Evolutionary conservation across 2,113 vertebrate species (phyloP).

Genomic region (Apaloderma vittatum): DNA sequence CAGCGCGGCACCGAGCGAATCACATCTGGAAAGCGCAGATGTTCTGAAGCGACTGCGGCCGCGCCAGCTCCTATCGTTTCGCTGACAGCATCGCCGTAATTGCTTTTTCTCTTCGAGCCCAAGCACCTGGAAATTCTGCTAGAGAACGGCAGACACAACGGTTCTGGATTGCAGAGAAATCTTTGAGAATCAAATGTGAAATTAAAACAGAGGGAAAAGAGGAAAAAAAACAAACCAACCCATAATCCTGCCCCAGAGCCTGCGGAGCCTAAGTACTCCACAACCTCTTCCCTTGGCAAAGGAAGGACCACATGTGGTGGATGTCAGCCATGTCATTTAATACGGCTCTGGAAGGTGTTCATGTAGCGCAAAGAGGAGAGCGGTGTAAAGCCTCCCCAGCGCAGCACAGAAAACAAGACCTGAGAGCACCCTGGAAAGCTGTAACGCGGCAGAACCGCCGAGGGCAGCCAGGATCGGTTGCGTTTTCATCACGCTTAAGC

Average conservation of each 20-base stretch:
- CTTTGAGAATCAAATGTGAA: background rate
- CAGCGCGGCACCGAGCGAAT: background rate
- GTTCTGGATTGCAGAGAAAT: background rate
- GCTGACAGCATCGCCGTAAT: background rate
- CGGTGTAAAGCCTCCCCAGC: background rate
- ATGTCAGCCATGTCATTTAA: background rate
- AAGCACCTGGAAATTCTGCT: background rate
- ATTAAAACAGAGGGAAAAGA: background rate
- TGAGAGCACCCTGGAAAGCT: background rate
- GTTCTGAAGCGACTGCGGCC: background rate
- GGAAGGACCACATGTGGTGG: background rate
- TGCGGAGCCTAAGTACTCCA: background rate
- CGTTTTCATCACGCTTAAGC: background rate
- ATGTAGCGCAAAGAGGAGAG: background rate
- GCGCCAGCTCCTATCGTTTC: background rate
- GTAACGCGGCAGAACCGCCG: fast-evolving
- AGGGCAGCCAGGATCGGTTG: background rate
- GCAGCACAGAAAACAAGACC: background rate
- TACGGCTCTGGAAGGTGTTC: background rate
- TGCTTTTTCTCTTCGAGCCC: background rate
- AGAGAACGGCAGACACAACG: background rate
- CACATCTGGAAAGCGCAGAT: conserved; percentile 42
- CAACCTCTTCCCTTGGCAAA: background rate
- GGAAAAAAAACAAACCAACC: background rate
- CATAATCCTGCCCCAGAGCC: background rate